phyloP scores from a whole-genome alignment of 2,113 vertebrate genomes.

The Archilochus colubris region DNA sequence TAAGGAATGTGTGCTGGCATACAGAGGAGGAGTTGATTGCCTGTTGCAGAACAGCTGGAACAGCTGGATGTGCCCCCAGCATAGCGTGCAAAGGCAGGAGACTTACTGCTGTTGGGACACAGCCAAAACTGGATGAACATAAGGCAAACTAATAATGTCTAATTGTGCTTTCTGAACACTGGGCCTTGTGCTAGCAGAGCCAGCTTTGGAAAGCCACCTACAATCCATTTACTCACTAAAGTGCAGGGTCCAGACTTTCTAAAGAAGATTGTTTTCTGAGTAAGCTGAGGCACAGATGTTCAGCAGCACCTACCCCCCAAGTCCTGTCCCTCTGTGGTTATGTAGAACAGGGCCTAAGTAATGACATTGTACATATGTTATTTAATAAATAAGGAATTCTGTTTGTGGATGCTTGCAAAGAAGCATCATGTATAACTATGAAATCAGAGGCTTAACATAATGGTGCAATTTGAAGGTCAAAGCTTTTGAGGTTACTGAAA shows the following conservation, averaged over 20 bases:
- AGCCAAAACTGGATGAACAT: neutral
- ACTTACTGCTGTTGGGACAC: neutral
- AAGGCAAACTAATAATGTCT: neutral
- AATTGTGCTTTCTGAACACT: neutral
- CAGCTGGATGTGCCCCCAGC: neutral
- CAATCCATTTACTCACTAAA: neutral
- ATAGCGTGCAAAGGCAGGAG: neutral
- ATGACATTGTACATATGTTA: rapidly evolving
- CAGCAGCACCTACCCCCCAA: rapidly evolving
- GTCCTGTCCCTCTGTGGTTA: neutral
- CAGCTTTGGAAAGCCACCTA: neutral
- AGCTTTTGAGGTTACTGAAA: neutral
- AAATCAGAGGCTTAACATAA: neutral
- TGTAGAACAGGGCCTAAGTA: neutral
- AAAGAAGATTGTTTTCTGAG: neutral
- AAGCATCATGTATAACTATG: neutral
- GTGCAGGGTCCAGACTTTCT: neutral
- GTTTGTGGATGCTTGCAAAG: neutral
- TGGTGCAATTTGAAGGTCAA: neutral
- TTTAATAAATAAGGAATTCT: neutral
- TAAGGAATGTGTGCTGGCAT: neutral
- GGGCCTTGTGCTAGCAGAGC: neutral
- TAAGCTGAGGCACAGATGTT: neutral
- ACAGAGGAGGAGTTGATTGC: neutral
- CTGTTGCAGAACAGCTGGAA: neutral